Evolutionary conservation across 2,797 vertebrate species (phyloP).

Genomic region (Neopelma chrysocephalum): DNA sequence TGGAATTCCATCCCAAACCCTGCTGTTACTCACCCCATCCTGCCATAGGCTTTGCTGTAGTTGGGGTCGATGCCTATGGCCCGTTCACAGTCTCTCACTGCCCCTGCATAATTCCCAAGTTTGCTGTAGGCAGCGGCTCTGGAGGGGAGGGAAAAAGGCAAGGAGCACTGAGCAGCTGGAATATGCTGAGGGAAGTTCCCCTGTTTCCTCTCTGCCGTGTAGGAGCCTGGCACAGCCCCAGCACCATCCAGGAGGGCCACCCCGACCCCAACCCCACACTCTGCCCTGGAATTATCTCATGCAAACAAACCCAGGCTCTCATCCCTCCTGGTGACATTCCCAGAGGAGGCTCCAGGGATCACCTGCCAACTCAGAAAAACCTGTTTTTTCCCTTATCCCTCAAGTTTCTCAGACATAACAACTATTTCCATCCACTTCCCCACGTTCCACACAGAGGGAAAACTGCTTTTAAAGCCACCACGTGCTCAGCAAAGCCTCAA

Average conservation of each 20-base stretch:
- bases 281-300: neutral
- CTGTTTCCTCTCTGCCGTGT: neutral
- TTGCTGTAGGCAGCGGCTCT: conserved; percentile 97
- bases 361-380: neutral
- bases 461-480: neutral
- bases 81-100: conserved; percentile 91
- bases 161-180: neutral
- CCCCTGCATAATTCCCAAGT: conserved; percentile 91
- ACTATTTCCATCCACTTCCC: neutral
- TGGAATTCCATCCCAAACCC: rapidly evolving
- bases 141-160: neutral
- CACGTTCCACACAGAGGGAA: neutral
- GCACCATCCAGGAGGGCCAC: neutral
- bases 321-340: neutral
- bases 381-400: neutral
- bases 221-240: neutral
- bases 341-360: neutral
- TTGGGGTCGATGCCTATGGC: conserved; percentile 92
- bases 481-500: neutral
- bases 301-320: neutral
- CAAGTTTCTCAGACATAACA: rapidly evolving
- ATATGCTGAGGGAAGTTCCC: rapidly evolving
- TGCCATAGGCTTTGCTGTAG: conserved; percentile 97
- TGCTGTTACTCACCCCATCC: conserved; percentile 87
- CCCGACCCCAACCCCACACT: neutral